Evolutionary conservation across 2,113 vertebrate species (phyloP).

Genomic region (Sterna hirundo): DNA sequence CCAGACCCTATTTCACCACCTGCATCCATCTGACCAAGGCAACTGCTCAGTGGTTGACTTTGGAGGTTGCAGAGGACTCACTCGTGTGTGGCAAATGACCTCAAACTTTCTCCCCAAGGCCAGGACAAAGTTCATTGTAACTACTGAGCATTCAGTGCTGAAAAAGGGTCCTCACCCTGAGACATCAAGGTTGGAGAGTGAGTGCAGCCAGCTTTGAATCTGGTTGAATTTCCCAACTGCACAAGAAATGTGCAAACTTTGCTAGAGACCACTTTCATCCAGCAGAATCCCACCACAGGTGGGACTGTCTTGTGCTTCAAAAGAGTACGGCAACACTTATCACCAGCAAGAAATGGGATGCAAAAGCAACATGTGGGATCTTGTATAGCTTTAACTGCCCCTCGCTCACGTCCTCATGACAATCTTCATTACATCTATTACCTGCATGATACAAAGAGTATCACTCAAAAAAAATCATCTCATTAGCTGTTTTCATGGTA

Average conservation of each 20-base stretch:
- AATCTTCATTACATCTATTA: neutral
- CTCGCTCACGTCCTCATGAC: neutral
- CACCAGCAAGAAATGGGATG: neutral
- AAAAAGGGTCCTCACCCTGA: neutral
- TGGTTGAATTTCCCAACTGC: neutral
- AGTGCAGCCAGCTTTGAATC: neutral
- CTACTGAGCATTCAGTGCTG: neutral
- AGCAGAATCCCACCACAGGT: neutral
- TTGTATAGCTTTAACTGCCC: neutral
- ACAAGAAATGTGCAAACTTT: neutral
- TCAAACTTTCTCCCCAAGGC: neutral
- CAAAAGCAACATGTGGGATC: neutral
- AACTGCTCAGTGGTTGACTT: neutral
- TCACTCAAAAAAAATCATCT: neutral
- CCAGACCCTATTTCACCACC: neutral
- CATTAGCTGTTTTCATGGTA: neutral
- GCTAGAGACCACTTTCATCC: neutral
- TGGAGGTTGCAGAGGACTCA: neutral
- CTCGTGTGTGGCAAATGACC: neutral
- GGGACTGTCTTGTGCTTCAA: accelerated
- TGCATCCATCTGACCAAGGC: neutral
- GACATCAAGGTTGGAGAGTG: neutral
- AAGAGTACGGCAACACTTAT: neutral
- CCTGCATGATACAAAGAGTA: neutral
- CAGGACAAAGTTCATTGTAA: neutral